Base-by-base conservation (phyloP, 2,113 vertebrate species). In the Puntigrus tetrazona region DNA sequence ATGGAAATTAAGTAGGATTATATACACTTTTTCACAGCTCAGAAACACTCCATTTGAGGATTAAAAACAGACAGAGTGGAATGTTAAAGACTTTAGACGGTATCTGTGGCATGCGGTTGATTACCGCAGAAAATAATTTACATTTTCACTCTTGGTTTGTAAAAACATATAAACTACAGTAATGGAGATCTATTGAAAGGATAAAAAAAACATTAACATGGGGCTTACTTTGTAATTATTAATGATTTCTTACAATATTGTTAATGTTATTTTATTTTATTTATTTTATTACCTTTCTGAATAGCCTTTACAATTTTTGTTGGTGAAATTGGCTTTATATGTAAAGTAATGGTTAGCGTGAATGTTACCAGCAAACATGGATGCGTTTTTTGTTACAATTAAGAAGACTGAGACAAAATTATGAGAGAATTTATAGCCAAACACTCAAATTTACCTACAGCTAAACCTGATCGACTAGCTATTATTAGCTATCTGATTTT, bases 1-100 rank as follows among this genome's bases (percentile, higher is more conserved):
- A 73, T 43, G 77, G 50, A 78, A 63, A 73, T 87, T 77, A 85
- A 73, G 47, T 45, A 65, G n/a, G 29, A 70, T 75, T 63, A 78
- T 77, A 82, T 82, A 63, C 74, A 47, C 34, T 1, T 52, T 76
- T 78, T 38, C 63, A 59, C 31, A 79, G 67, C 14, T 81, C 70
- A 70, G 72, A 47, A 77, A 78, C 47, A 9, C 59, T 73, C 55
- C 43, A 85, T 65, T 34, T 77, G 47, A 81, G 29, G 70, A 84
- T 52, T 27, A 34, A 78, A 72, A 65, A 27, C 55, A 41, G 34
- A 78, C 36, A 16, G 55, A 78, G 36, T 61, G 76, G n/a, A 27
- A 61, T 18, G 76, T 41, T 78, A 43, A 73, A 41, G 69, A 38
- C 38, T 72, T 72, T 72, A 11, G 13, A 73, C 70, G 4, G 11